These are phyloP conservation scores for Bombyx mandarina DNA, from an alignment of 1,140 invertebrate species.

Conservation along the genomic window DNA sequence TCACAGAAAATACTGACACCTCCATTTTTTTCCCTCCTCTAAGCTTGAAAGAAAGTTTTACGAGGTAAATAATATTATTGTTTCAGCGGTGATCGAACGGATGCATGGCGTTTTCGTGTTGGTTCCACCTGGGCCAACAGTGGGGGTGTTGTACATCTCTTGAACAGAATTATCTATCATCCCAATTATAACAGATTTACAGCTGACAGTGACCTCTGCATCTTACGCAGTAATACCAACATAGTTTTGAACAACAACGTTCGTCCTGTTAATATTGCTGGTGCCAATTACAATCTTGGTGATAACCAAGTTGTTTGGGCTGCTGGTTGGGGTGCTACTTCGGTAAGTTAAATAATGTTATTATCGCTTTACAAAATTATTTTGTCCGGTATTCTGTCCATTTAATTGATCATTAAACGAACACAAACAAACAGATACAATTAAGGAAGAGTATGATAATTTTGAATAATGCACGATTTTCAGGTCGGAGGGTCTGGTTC, in stretches of 20 bases:
- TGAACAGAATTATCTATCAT: constrained; percentile 47
- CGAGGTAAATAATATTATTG: neutral
- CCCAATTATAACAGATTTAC: constrained; percentile 68
- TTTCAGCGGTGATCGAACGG: constrained; percentile 20
- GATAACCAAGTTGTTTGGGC: constrained; percentile 15
- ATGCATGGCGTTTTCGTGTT: constrained; percentile 21
- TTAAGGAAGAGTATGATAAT: too few species aligned
- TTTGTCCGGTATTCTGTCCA: too few species aligned
- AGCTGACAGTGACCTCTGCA: constrained; percentile 74
- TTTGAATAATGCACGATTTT: constrained; percentile 8
- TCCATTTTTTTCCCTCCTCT: neutral
- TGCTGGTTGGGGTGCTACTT: constrained; percentile 19
- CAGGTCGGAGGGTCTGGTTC: constrained; percentile 17
- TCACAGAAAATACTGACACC: neutral
- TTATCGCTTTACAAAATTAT: too few species aligned
- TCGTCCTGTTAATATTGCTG: constrained; percentile 16
- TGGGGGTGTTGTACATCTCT: constrained; percentile 14
- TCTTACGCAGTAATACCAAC: constrained; percentile 18
- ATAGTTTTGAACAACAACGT: constrained; percentile 31
- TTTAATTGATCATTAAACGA: too few species aligned
- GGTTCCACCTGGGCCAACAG: constrained; percentile 22
- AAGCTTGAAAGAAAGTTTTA: too few species aligned
- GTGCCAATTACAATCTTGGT: constrained; percentile 16
- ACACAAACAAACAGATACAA: too few species aligned
- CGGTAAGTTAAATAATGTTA: constrained; percentile 8